Conservation (phyloP, 2,888 invertebrate species). For the Tenthredo amoena region DNA sequence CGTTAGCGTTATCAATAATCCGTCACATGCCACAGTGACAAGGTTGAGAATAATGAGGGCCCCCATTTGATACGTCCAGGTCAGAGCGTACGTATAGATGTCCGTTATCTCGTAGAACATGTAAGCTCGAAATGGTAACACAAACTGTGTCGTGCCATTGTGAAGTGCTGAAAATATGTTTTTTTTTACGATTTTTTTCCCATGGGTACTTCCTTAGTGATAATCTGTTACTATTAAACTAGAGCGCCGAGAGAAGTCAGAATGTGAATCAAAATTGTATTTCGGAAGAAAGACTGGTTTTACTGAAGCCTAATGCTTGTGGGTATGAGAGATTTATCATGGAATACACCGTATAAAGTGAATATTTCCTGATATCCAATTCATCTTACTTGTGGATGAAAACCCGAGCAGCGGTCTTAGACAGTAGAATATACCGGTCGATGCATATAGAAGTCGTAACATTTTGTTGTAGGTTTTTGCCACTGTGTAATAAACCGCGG, state of each 20-base stretch:
- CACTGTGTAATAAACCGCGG: not conserved
- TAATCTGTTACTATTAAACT: too few species aligned
- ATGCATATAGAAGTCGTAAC: not conserved
- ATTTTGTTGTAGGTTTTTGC: not conserved
- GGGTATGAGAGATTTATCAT: not conserved
- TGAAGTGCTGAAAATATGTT: too few species aligned
- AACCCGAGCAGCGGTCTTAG: not conserved
- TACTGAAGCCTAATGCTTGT: too few species aligned
- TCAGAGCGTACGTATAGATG: slow-evolving; percentile 56
- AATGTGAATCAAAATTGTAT: too few species aligned
- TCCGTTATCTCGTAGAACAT: slow-evolving; percentile 56
- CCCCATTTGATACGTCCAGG: slow-evolving; percentile 59
- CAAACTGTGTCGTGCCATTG: slow-evolving; percentile 48
- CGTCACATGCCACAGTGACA: slow-evolving; percentile 58
- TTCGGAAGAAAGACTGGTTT: too few species aligned
- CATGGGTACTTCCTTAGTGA: too few species aligned
- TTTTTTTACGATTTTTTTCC: too few species aligned
- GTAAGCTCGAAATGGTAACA: slow-evolving; percentile 60
- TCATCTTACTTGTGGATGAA: not conserved
- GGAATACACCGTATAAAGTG: not conserved
- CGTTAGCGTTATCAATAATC: slow-evolving; percentile 56
- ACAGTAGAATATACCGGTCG: not conserved
- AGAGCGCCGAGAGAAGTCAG: too few species aligned
- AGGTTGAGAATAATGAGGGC: slow-evolving; percentile 58
- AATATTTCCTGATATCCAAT: not conserved